These are phyloP conservation scores for Cerastoderma edule DNA, from an alignment of 2,888 invertebrate genomes.

Conservation along the genomic window DNA sequence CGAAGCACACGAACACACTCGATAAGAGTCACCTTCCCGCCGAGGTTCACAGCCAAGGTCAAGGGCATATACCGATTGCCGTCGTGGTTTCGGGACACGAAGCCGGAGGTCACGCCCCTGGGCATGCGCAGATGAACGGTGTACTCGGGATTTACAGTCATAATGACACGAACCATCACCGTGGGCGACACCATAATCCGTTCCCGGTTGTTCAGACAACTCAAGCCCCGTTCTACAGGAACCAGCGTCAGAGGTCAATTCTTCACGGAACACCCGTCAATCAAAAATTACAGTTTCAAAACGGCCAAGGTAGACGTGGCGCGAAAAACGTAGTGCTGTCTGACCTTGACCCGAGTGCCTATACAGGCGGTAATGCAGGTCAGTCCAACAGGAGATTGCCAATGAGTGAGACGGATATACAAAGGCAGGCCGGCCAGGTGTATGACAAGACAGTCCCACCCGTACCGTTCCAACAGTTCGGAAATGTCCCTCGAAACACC, in stretches of 20 bases:
- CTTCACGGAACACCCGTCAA: too few species aligned
- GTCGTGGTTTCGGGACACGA: background rate
- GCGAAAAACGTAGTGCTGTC: background rate
- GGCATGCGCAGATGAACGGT: background rate
- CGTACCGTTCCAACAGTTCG: background rate
- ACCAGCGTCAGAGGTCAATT: too few species aligned
- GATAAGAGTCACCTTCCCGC: background rate
- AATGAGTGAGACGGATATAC: conserved; percentile 11
- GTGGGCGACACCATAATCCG: too few species aligned
- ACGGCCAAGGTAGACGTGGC: too few species aligned
- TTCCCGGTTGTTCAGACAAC: too few species aligned
- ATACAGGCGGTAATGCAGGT: background rate
- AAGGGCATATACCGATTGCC: background rate
- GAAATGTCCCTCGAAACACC: background rate
- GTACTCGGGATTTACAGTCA: conserved; percentile 12
- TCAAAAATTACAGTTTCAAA: too few species aligned
- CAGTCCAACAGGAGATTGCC: background rate
- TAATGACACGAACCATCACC: background rate
- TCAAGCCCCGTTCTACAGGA: too few species aligned
- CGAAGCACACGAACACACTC: conserved; percentile 7
- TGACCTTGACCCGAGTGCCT: background rate
- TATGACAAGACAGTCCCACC: conserved; percentile 14
- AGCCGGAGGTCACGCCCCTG: background rate
- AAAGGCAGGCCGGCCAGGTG: conserved; percentile 12
- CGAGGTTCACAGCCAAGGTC: background rate